Evolutionary conservation across 1,140 invertebrate genomes (phyloP).

Genomic region (Diabrotica undecimpunctata): DNA sequence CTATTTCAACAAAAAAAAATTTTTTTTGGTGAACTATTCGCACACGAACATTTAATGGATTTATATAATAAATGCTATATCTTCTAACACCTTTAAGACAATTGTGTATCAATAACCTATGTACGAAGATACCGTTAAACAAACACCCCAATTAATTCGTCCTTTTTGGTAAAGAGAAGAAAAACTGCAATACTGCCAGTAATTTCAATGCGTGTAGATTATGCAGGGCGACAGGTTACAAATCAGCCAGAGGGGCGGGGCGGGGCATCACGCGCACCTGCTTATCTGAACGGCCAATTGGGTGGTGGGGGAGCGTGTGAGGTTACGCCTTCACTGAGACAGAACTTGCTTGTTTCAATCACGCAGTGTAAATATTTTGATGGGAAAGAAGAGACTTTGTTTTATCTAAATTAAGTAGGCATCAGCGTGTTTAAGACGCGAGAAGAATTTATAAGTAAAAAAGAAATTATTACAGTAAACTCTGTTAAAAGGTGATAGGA

Average conservation of each 20-base stretch:
- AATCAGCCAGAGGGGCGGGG: conserved; percentile 26
- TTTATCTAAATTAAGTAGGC: too few species aligned
- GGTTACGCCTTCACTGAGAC: not conserved
- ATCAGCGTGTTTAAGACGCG: too few species aligned
- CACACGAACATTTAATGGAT: too few species aligned
- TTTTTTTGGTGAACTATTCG: too few species aligned
- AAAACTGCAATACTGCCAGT: not conserved
- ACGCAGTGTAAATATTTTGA: not conserved
- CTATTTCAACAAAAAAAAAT: too few species aligned
- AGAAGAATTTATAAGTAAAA: too few species aligned
- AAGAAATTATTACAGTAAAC: too few species aligned
- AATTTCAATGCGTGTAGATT: conserved; percentile 17
- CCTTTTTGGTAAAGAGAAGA: conserved; percentile 6
- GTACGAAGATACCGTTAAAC: too few species aligned
- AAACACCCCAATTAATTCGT: not conserved
- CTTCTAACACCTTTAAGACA: too few species aligned
- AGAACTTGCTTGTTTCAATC: not conserved
- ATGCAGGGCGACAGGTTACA: conserved; percentile 33
- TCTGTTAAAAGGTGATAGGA: too few species aligned
- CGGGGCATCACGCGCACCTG: conserved; percentile 27
- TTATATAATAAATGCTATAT: too few species aligned
- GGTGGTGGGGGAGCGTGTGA: not conserved
- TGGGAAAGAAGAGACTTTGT: not conserved
- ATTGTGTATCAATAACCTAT: too few species aligned
- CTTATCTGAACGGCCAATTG: conserved; percentile 29